A percentile compares a stretch with the other conserved stretches of the same genome.
These are phyloP conservation scores for Parus major DNA, from an alignment of 2,113 vertebrate genomes.

Conservation along the genomic window DNA sequence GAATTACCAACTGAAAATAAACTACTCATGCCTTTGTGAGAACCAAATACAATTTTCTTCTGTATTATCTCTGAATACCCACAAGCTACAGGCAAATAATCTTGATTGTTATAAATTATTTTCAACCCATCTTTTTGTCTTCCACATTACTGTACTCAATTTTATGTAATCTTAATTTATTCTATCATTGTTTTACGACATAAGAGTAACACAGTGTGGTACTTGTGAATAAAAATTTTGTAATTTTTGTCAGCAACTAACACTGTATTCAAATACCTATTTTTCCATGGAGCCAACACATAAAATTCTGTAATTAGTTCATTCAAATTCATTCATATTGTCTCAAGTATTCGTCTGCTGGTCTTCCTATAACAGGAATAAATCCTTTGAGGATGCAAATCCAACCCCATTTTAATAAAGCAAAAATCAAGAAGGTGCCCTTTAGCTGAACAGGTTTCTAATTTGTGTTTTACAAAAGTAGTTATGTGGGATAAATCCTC, in stretches of 20 bases:
- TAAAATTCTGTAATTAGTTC: not conserved
- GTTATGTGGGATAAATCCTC: not conserved
- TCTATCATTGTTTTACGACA: not conserved
- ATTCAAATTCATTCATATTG: too few relatives aligned
- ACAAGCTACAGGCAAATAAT: not conserved
- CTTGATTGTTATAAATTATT: not conserved
- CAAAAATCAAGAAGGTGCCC: not conserved
- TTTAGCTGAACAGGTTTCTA: not conserved
- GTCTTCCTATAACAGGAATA: not conserved
- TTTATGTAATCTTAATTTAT: not conserved
- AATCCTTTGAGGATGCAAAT: not conserved
- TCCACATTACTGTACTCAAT: not conserved
- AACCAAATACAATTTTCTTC: not conserved
- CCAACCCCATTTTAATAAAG: not conserved
- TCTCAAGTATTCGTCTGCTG: not conserved
- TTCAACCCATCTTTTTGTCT: not conserved
- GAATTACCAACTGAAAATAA: not conserved
- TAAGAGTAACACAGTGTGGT: not conserved
- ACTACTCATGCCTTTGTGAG: not conserved
- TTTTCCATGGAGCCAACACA: not conserved
- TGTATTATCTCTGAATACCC: not conserved
- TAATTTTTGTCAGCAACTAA: not conserved
- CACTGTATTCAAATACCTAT: not conserved
- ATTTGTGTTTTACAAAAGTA: not conserved
- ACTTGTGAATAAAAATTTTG: not conserved